A percentile compares a stretch with the other conserved stretches of the same genome.
Evolutionary conservation across 2,888 invertebrate genomes (phyloP).

Genomic region (Liopterus haemorrhoidalis): DNA sequence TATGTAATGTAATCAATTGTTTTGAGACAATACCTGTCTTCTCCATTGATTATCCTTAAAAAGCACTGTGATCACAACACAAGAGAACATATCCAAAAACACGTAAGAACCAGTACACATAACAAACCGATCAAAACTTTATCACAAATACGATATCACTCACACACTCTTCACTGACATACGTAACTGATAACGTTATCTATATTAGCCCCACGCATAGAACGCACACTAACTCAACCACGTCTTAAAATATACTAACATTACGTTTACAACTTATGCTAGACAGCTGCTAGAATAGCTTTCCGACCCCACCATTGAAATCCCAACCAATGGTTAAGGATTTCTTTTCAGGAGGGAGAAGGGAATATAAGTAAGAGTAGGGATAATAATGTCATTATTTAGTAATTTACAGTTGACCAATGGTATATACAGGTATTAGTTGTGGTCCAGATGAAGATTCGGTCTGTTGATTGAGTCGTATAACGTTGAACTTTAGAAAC

Average conservation of each 20-base stretch:
- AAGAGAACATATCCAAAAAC: constrained; percentile 1
- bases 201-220: constrained; percentile 3
- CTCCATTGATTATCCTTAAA: not conserved
- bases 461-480: constrained; percentile 19
- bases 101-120: not conserved
- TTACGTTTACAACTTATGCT: constrained; percentile 34
- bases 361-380: constrained; percentile 32
- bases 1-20: too few species aligned
- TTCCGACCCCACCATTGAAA: constrained; percentile 34
- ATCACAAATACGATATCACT: not conserved
- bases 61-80: too few species aligned
- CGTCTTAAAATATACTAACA: constrained; percentile 30
- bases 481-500: constrained; percentile 13
- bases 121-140: not conserved
- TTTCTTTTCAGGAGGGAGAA: constrained; percentile 28
- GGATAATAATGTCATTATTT: constrained; percentile 48
- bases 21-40: not conserved
- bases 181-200: constrained; percentile 4
- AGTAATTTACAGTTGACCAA: constrained; percentile 45
- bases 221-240: constrained; percentile 12
- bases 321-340: constrained; percentile 37
- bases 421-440: constrained; percentile 39
- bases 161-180: constrained; percentile 1
- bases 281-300: constrained; percentile 40
- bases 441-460: constrained; percentile 14